Conservation (phyloP, 1,140 invertebrate species). For the Drosophila truncata region DNA sequence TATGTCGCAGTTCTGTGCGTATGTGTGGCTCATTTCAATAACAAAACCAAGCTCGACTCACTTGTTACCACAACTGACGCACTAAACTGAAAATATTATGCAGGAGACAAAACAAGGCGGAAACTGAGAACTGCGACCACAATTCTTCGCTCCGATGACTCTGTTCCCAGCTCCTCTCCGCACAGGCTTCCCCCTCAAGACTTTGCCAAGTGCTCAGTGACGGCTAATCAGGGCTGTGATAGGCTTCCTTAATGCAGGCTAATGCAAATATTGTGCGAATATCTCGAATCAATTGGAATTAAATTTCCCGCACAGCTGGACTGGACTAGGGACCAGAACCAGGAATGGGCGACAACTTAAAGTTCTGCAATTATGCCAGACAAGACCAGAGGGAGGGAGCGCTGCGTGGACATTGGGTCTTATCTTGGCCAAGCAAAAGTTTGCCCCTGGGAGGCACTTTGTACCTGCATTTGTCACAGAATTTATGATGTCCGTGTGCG, state of each 20-base stretch:
- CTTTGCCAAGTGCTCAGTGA: conserved; percentile 27
- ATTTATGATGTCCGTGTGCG: conserved; percentile 70
- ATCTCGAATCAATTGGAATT: conserved; percentile 73
- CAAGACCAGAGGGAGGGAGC: not conserved
- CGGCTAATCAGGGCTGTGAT: conserved; percentile 61
- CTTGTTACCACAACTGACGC: conserved; percentile 81
- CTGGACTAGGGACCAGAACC: not conserved
- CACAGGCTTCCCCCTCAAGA: not conserved
- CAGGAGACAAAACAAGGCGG: conserved; percentile 62
- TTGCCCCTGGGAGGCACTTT: conserved; percentile 61
- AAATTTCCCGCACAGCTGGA: conserved; percentile 41
- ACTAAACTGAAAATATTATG: conserved; percentile 79
- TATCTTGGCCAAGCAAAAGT: conserved; percentile 63
- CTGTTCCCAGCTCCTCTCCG: too few relatives aligned
- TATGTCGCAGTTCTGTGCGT: conserved; percentile 14
- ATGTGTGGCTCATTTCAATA: conserved; percentile 72
- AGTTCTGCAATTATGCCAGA: conserved; percentile 63
- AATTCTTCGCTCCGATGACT: conserved; percentile 41
- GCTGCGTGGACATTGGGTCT: conserved; percentile 27
- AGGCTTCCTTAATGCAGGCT: conserved; percentile 34
- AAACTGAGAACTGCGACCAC: conserved; percentile 57
- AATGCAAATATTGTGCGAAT: conserved; percentile 68
- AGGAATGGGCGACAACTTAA: conserved; percentile 37
- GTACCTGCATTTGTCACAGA: conserved; percentile 80
- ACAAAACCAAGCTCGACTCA: conserved; percentile 79